Evolutionary conservation across 2,113 vertebrate species (phyloP).

Genomic region (Ursus arctos): DNA sequence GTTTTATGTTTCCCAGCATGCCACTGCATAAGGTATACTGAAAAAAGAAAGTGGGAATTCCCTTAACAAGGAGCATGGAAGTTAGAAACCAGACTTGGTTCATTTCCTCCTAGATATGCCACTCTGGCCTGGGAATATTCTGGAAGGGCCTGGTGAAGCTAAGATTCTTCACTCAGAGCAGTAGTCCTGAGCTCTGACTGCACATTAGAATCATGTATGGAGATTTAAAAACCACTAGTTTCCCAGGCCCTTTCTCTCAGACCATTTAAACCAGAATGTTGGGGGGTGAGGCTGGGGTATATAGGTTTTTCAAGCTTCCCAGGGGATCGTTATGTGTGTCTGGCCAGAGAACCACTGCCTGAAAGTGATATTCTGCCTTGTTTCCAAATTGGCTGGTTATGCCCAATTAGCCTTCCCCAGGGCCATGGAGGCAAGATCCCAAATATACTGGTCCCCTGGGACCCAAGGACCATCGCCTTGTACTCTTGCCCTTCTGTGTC

Average conservation of each 20-base stretch:
- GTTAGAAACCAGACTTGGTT: slow-evolving; percentile 11
- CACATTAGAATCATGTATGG: background rate
- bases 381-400: background rate
- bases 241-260: background rate
- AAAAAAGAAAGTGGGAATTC: background rate
- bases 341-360: slow-evolving; percentile 1
- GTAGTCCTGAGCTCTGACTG: background rate
- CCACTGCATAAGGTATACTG: background rate
- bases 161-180: slow-evolving; percentile 9
- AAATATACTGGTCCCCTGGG: background rate
- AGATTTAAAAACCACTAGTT: slow-evolving; percentile 24
- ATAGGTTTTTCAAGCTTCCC: background rate
- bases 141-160: slow-evolving; percentile 3
- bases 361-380: slow-evolving; percentile 10
- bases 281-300: background rate
- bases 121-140: slow-evolving; percentile 42
- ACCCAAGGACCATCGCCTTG: background rate
- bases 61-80: slow-evolving; percentile 5
- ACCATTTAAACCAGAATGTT: slow-evolving; percentile 33
- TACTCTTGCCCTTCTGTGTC: background rate
- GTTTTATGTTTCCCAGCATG: background rate
- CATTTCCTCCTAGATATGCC: background rate
- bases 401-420: slow-evolving; percentile 35
- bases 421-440: background rate
- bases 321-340: slow-evolving; percentile 18